Percentiles rank a stretch among this genome's conserved stretches.
Conservation (phyloP, 2,797 vertebrate species). For the Myotis findleyi region DNA sequence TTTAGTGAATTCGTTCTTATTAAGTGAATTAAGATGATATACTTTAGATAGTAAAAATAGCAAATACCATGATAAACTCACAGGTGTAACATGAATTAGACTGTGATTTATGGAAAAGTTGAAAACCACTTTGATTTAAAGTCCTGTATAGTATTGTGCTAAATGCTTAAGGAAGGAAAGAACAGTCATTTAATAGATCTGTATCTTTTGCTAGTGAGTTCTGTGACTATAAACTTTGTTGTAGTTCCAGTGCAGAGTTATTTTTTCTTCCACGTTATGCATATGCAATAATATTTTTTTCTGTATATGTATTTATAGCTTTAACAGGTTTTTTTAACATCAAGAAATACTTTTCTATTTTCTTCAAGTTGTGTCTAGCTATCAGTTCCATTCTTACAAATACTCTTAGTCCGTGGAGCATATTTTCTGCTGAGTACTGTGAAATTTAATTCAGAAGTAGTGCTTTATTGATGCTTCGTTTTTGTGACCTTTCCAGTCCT, state of each 20-base stretch:
- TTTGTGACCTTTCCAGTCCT: slow-evolving; percentile 90
- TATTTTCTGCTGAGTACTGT: slow-evolving; percentile 86
- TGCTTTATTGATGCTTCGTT: slow-evolving; percentile 89
- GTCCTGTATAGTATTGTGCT: neutral
- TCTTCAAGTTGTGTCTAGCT: slow-evolving; percentile 9
- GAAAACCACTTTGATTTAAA: slow-evolving; percentile 21
- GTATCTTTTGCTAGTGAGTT: neutral
- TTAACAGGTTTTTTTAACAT: slow-evolving; percentile 25
- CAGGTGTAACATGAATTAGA: neutral
- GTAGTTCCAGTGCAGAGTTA: neutral
- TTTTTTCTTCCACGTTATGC: neutral
- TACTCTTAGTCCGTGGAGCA: slow-evolving; percentile 78
- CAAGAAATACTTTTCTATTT: slow-evolving; percentile 8
- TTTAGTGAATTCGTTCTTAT: slow-evolving; percentile 15
- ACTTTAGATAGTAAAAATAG: neutral
- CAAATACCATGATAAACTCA: neutral
- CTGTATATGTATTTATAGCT: neutral
- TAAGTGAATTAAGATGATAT: neutral
- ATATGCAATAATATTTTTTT: neutral
- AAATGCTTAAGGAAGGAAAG: neutral
- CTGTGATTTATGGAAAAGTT: neutral
- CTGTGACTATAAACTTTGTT: neutral
- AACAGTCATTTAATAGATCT: neutral
- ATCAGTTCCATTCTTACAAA: slow-evolving; percentile 76
- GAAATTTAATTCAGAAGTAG: slow-evolving; percentile 88